Evolutionary conservation across 2,797 vertebrate genomes (phyloP).

Genomic region (Mormyrus proboscirostris): DNA sequence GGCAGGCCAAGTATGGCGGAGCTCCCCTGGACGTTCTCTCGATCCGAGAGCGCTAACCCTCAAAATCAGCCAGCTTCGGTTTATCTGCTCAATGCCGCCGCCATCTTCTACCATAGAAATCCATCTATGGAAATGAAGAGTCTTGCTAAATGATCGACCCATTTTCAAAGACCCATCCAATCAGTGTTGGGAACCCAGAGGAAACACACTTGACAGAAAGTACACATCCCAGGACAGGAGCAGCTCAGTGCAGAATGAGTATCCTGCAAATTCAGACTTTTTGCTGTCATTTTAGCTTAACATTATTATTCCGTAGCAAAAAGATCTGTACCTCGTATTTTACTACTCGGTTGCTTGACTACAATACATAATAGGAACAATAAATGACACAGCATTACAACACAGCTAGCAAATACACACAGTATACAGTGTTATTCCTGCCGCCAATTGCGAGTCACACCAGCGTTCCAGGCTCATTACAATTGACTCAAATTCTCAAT

Average conservation of each 20-base stretch:
- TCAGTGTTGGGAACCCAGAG: background rate
- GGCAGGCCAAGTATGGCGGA: background rate
- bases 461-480: constrained; percentile 5
- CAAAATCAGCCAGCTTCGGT: background rate
- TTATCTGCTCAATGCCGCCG: background rate
- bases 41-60: background rate
- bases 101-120: background rate
- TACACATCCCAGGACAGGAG: background rate
- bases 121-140: background rate
- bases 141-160: background rate
- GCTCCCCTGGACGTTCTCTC: background rate
- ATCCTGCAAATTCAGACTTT: background rate
- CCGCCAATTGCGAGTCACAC: background rate
- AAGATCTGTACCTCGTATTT: background rate
- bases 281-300: background rate
- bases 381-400: background rate
- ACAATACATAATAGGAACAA: background rate
- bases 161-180: background rate
- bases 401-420: background rate
- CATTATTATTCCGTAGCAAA: background rate
- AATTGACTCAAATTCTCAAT: background rate
- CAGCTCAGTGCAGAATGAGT: background rate
- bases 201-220: background rate
- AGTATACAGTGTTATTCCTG: background rate
- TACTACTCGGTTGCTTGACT: background rate